Evolutionary conservation across 2,797 vertebrate genomes (phyloP), one percentile per base, ranked within the genome.

Genomic region (Manis crassicaudata): DNA sequence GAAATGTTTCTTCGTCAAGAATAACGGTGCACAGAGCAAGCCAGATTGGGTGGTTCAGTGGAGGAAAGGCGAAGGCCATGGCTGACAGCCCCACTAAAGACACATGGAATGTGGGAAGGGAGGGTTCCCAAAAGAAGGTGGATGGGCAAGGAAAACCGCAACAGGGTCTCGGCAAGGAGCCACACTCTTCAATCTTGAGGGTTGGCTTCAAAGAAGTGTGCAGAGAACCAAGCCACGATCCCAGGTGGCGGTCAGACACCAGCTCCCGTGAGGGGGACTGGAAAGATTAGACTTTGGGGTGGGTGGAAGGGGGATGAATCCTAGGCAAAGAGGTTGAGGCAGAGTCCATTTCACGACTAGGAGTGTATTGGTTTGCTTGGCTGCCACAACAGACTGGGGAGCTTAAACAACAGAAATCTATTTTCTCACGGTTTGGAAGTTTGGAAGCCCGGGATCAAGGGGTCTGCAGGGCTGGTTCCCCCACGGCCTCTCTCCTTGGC

Each of bases 1-100:
- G 54, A 72, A 77, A 56, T 70, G 21, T 84, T 90, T 94, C 73
- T 72, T 76, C 43, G 35, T 75, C 82, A 75, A 79, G 65, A 68
- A 68, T n/a, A 75, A 32, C 17, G 63, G 40, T 79, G 14, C n/a
- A 9, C 35, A 27, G 35, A 20, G 23, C 17, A 29, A 58, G 5
- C 16, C 60, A 23, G 23, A 25, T 29, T 25, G 63, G 54, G n/a
- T 58, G 11, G 63, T 54, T 65, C 10, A 4, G 11, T 43, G 27
- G 56, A 32, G 10, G 56, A 62, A 83, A 77, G 70, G 43, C 37
- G 40, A 21, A 37, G 20, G 29, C 40, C 20, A 23, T 43, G 62
- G 63, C 52, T 17, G 32, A 46, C 18, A 11, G 11, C 29, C 56
- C 43, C 54, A 67, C 37, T 37, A 63, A 35, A 93, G 84, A 68